Conservation (phyloP, 1,140 invertebrate genomes). For the Lordiphosa stackelbergi region DNA sequence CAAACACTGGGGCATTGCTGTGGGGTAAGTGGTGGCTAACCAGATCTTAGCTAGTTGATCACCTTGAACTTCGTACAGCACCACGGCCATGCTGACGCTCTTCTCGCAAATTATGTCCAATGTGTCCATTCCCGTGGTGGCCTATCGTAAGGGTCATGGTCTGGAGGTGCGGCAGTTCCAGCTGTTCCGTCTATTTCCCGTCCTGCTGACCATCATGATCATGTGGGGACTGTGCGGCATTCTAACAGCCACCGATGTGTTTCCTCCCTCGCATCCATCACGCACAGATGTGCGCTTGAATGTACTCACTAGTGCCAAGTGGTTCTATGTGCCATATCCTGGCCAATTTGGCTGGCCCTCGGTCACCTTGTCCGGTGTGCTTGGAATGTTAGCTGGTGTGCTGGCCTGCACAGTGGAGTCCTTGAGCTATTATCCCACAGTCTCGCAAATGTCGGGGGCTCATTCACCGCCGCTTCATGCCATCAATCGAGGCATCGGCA, state of each 20-base stretch:
- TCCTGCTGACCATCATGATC: conserved; percentile 87
- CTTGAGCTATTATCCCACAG: conserved; percentile 93
- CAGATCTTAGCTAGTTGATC: neutral
- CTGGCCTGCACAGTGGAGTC: conserved; percentile 91
- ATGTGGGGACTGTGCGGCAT: conserved; percentile 89
- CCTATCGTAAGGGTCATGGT: conserved; percentile 81
- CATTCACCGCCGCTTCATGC: conserved; percentile 90
- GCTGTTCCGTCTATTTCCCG: conserved; percentile 90
- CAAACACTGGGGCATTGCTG: conserved; percentile 88
- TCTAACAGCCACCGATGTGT: conserved; percentile 83
- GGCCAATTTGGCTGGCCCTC: conserved; percentile 93
- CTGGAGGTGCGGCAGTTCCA: conserved; percentile 82
- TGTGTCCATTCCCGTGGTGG: conserved; percentile 82
- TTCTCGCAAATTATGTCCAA: conserved; percentile 89
- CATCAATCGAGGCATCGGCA: conserved; percentile 90
- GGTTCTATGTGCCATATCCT: conserved; percentile 92
- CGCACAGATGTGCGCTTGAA: conserved; percentile 87
- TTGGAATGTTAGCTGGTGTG: conserved; percentile 91
- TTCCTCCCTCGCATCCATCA: conserved; percentile 84
- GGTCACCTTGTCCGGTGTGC: conserved; percentile 80
- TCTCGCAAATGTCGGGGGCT: conserved; percentile 88
- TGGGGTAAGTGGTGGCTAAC: conserved; percentile 80
- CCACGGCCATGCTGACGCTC: conserved; percentile 86
- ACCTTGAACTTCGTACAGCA: conserved; percentile 79
- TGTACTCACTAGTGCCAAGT: conserved; percentile 85